Conservation (phyloP, 2,888 invertebrate species). For the Eristalinus aeneus region DNA sequence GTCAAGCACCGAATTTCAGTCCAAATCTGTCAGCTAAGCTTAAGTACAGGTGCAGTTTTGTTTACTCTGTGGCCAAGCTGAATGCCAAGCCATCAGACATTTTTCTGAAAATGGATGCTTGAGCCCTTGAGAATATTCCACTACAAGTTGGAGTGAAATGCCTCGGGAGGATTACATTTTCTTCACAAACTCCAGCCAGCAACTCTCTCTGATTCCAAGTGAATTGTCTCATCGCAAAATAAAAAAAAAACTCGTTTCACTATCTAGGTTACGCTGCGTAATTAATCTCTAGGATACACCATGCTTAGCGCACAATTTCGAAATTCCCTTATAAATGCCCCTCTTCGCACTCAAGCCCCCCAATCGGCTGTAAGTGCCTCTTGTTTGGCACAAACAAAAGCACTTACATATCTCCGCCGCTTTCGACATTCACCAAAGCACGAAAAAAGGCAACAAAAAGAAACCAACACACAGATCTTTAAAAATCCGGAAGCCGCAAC, state of each 20-base stretch:
- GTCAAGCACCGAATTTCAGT: no score
- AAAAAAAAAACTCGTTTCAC: not conserved
- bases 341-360: not conserved
- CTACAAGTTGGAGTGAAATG: no score
- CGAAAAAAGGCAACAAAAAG: not conserved
- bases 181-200: not conserved
- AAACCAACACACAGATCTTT: conserved; percentile 1
- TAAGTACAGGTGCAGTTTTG: no score
- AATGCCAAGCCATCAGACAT: no score
- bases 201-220: not conserved
- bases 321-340: not conserved
- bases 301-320: not conserved
- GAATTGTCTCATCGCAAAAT: not conserved
- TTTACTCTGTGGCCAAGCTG: no score
- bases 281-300: not conserved
- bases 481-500: conserved; percentile 38
- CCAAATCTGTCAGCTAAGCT: no score
- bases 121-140: no score
- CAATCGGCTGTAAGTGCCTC: not conserved
- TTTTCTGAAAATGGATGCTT: no score
- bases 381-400: not conserved
- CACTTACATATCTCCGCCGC: not conserved
- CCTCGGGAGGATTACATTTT: not conserved
- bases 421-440: conserved; percentile 2
- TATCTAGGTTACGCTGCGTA: not conserved